These are phyloP conservation scores for Cotesia congregata DNA, from an alignment of 2,888 invertebrate genomes.

Conservation along the genomic window DNA sequence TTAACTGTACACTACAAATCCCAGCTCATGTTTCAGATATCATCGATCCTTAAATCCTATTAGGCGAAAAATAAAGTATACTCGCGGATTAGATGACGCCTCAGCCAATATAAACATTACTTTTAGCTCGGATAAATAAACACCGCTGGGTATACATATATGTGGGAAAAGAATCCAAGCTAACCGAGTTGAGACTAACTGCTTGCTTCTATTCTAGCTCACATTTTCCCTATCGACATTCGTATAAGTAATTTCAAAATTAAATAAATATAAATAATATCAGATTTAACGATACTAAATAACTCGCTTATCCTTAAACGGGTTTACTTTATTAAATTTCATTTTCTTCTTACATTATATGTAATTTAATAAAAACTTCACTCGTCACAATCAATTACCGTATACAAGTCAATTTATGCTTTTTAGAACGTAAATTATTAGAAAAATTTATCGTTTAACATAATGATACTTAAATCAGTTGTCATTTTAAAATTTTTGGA, in stretches of 20 bases:
- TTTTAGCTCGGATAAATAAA: conserved; percentile 11
- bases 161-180: conserved; percentile 8
- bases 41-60: conserved; percentile 27
- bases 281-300: neutral
- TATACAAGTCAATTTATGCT: conserved; percentile 13
- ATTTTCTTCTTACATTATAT: neutral
- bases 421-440: neutral
- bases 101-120: conserved; percentile 5
- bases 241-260: neutral
- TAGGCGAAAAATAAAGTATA: conserved; percentile 21
- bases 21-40: conserved; percentile 20
- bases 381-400: neutral
- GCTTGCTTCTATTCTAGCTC: neutral
- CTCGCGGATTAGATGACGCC: neutral
- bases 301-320: conserved; percentile 11
- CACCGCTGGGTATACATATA: neutral
- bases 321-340: neutral
- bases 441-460: neutral
- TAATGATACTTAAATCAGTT: too few species aligned
- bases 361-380: conserved; percentile 6
- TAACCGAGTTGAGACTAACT: neutral
- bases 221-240: neutral
- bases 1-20: conserved; percentile 9
- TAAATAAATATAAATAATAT: neutral
- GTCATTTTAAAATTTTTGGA: too few species aligned